Conservation (phyloP, 2,888 invertebrate genomes). For the Nomada fabriciana region DNA sequence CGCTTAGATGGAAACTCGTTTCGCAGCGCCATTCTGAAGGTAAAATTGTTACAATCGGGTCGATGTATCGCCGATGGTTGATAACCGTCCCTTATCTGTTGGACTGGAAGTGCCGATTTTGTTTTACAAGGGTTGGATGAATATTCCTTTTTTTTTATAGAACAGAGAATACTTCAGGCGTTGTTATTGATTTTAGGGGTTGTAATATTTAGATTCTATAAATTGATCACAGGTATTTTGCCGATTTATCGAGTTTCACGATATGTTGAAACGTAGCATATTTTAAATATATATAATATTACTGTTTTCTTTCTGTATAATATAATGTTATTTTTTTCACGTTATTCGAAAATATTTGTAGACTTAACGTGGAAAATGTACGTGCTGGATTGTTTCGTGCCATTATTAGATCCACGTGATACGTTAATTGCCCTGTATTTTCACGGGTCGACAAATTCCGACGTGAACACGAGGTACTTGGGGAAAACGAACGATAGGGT, state of each 20-base stretch:
- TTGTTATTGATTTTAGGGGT: no score
- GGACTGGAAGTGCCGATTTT: background rate
- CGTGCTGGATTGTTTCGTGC: no score
- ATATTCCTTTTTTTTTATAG: background rate
- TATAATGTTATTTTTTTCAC: no score
- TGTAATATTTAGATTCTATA: no score
- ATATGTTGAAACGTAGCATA: no score
- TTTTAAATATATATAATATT: no score
- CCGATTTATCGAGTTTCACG: no score
- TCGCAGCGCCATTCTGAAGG: background rate
- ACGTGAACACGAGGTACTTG: background rate
- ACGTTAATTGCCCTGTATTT: background rate
- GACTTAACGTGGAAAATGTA: no score
- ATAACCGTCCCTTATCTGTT: background rate
- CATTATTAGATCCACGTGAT: background rate
- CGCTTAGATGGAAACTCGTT: background rate
- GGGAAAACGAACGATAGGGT: conserved; percentile 23
- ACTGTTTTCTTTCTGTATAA: no score
- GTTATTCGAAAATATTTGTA: no score
- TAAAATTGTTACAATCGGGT: background rate
- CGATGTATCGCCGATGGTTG: background rate
- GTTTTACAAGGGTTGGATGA: no score
- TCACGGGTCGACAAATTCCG: background rate
- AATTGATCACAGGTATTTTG: no score
- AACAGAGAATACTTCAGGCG: background rate